A percentile compares a stretch with the other conserved stretches of the same genome.
These are phyloP conservation scores for Delia radicum DNA, from an alignment of 1,140 invertebrate species.

Conservation along the genomic window DNA sequence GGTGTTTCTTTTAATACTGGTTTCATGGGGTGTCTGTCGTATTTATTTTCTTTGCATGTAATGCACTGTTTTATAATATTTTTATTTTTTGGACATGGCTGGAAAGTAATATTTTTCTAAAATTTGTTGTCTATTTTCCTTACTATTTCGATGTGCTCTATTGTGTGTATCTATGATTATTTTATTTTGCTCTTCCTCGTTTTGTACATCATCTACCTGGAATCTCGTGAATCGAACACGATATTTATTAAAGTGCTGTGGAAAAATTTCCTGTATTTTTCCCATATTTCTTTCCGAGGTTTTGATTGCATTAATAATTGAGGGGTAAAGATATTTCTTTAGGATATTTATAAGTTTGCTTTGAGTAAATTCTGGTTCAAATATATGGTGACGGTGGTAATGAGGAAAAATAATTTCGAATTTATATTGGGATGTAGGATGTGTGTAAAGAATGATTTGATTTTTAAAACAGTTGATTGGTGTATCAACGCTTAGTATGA, in stretches of 20 bases:
- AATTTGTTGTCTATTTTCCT: background rate
- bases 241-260: background rate
- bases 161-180: background rate
- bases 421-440: too few relatives aligned
- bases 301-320: too few relatives aligned
- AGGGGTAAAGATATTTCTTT: background rate
- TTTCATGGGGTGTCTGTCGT: background rate
- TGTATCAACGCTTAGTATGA: constrained; percentile 7
- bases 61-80: background rate
- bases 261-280: background rate
- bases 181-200: background rate
- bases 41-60: background rate
- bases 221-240: background rate
- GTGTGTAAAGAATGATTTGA: constrained; percentile 27
- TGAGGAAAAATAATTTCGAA: too few relatives aligned
- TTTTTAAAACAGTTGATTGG: background rate
- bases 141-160: background rate
- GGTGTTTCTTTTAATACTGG: too few relatives aligned
- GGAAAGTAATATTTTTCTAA: background rate
- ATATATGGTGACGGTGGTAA: too few relatives aligned
- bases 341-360: background rate
- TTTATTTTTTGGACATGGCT: background rate
- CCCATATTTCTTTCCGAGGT: too few relatives aligned
- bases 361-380: too few relatives aligned
- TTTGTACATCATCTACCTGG: background rate